phyloP scores from a whole-genome alignment of 2,797 vertebrate genomes.

The Anguilla obscura region DNA sequence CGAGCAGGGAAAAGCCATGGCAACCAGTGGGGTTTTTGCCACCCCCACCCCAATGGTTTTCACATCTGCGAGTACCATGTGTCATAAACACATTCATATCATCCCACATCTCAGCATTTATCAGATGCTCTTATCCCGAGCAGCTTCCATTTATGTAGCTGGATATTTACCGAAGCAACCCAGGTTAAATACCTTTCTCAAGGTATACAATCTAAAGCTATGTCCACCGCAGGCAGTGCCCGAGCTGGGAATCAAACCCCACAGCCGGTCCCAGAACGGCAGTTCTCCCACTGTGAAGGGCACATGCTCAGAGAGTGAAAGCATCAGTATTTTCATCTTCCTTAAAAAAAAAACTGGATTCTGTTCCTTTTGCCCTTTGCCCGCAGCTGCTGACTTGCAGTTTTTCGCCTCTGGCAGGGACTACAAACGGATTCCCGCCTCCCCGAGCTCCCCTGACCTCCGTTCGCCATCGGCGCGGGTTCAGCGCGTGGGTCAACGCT shows the following conservation, averaged over 20 bases:
- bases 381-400: slow-evolving; percentile 51
- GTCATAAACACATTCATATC: neutral
- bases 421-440: slow-evolving; percentile 42
- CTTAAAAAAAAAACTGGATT: slow-evolving; percentile 29
- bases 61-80: neutral
- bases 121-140: too few relatives aligned
- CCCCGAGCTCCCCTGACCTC: slow-evolving; percentile 34
- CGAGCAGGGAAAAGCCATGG: neutral
- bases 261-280: neutral
- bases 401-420: slow-evolving; percentile 46
- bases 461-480: slow-evolving; percentile 22
- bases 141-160: too few relatives aligned
- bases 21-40: neutral
- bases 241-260: neutral
- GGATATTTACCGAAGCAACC: neutral
- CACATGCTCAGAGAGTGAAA: neutral
- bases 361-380: slow-evolving; percentile 39
- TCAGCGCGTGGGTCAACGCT: slow-evolving; percentile 39
- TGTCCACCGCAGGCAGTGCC: neutral
- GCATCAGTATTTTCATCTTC: slow-evolving; percentile 27
- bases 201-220: neutral
- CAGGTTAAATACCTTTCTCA: neutral
- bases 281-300: neutral
- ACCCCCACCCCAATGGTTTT: slow-evolving; percentile 1
- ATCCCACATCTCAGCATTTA: too few relatives aligned